Evolutionary conservation across 2,113 vertebrate species (phyloP).

Genomic region (Vulpes ferrilata): DNA sequence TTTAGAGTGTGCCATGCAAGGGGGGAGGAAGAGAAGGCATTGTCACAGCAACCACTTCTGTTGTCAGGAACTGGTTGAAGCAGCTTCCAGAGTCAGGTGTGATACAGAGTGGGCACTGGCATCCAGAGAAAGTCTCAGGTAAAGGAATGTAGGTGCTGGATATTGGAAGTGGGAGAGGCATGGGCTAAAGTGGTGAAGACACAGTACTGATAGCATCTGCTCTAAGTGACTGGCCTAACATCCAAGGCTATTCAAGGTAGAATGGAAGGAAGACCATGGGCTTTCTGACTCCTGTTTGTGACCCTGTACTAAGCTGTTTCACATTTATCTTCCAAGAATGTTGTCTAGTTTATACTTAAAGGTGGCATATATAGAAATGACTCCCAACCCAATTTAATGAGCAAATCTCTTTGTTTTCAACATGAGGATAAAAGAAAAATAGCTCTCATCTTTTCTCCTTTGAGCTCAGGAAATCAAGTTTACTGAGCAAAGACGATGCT

Average conservation of each 20-base stretch:
- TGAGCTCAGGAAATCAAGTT: conserved; percentile 25
- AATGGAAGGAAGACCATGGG: neutral
- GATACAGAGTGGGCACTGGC: neutral
- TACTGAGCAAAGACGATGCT: conserved; percentile 11
- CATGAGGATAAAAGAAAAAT: neutral
- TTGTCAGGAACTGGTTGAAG: neutral
- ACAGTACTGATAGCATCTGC: neutral
- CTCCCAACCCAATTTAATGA: neutral
- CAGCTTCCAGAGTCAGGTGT: neutral
- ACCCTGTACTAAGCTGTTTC: neutral
- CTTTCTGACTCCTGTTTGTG: neutral
- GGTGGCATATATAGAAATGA: neutral
- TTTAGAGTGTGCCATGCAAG: neutral
- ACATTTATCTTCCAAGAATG: neutral
- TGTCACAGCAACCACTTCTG: neutral
- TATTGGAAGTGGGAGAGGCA: neutral
- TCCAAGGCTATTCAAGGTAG: neutral
- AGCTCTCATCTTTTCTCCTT: neutral
- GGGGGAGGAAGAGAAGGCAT: neutral
- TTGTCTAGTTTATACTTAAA: neutral
- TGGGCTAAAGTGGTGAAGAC: neutral
- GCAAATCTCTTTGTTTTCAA: neutral
- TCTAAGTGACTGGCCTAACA: neutral
- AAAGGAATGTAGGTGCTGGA: neutral
- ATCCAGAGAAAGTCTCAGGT: neutral